phyloP scores from a whole-genome alignment of 2,888 invertebrate species.

The Actias luna region DNA sequence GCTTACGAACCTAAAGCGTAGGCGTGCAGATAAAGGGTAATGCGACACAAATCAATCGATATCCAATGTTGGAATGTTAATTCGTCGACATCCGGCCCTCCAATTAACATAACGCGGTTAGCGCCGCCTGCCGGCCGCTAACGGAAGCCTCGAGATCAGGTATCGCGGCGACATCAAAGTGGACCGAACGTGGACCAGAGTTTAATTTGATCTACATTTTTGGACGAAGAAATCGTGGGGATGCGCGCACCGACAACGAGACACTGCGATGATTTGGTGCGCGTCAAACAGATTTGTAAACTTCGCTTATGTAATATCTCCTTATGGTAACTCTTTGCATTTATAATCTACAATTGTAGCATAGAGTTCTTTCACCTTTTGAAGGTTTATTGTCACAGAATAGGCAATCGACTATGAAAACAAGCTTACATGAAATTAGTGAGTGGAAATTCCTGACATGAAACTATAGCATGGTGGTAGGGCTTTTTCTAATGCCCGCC shows the following conservation, averaged over 20 bases:
- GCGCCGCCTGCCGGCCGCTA: conserved; percentile 8
- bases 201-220: conserved; percentile 7
- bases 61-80: conserved; percentile 6
- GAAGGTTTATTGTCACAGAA: too few species aligned
- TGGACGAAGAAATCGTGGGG: background rate
- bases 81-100: conserved; percentile 8
- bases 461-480: too few species aligned
- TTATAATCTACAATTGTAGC: too few species aligned
- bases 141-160: conserved; percentile 1
- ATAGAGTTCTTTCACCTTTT: too few species aligned
- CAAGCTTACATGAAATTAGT: too few species aligned
- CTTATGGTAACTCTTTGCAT: background rate
- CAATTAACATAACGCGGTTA: conserved; percentile 6
- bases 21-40: background rate
- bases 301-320: background rate
- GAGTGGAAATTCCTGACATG: too few species aligned
- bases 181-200: background rate
- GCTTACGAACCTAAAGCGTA: background rate
- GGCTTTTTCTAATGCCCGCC: too few species aligned
- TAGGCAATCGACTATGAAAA: too few species aligned
- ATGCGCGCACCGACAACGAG: too few species aligned
- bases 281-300: background rate
- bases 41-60: conserved; percentile 10
- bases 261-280: background rate
- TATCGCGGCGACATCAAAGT: conserved; percentile 4